Conservation (phyloP, 35 echinoderm and acorn worm species). For the Apostichopus parvimensis region DNA sequence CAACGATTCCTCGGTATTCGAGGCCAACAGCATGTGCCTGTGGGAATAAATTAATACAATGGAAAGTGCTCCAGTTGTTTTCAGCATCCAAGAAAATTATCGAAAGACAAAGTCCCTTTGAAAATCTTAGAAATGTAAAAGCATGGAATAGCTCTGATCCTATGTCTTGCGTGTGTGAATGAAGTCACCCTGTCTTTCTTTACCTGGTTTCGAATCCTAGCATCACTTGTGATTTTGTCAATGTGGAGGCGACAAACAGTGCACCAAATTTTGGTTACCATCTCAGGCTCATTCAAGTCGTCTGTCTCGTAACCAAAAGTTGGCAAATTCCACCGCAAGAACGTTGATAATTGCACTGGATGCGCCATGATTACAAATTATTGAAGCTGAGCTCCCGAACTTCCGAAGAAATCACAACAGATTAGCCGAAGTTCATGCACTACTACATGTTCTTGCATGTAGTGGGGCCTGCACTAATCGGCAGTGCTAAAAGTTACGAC, state of each 20-base stretch:
- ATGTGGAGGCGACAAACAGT: neutral
- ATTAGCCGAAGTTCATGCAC: too few relatives aligned
- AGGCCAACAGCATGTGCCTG: slow-evolving; percentile 63
- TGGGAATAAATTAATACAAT: slow-evolving; percentile 17
- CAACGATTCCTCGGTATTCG: slow-evolving; percentile 28
- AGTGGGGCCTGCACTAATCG: too few relatives aligned
- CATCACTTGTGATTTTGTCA: neutral
- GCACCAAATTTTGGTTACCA: slow-evolving; percentile 46
- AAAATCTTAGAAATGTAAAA: too few relatives aligned
- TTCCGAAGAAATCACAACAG: too few relatives aligned
- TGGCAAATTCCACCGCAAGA: neutral
- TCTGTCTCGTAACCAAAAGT: slow-evolving; percentile 16
- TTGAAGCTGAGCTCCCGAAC: too few relatives aligned
- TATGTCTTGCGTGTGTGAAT: too few relatives aligned
- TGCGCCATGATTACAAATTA: neutral
- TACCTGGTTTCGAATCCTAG: neutral
- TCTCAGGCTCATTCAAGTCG: neutral
- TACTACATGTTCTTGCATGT: too few relatives aligned
- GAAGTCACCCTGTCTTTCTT: too few relatives aligned
- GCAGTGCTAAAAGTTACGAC: too few relatives aligned
- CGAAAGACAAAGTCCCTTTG: too few relatives aligned
- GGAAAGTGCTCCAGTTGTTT: neutral
- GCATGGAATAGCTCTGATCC: too few relatives aligned
- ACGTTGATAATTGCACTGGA: slow-evolving; percentile 16
- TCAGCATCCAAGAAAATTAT: too few relatives aligned